These are phyloP conservation scores for Cryptotis parvus DNA, from an alignment of 2,113 vertebrate species.

Conservation along the genomic window DNA sequence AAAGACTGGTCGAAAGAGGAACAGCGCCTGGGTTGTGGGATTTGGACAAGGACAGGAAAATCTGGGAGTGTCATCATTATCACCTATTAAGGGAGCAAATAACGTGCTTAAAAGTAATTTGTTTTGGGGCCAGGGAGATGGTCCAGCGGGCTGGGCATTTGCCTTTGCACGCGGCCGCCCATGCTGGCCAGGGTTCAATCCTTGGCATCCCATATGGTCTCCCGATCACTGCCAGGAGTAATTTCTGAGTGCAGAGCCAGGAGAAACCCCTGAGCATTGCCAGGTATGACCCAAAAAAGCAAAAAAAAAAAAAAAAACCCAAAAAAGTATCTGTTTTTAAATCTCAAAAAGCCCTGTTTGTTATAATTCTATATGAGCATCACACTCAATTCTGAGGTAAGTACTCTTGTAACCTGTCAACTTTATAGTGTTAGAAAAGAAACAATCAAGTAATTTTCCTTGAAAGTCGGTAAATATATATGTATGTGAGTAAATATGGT, in stretches of 20 bases:
- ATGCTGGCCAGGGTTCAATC: no score
- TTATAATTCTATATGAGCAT: background rate
- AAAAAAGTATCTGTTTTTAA: no score
- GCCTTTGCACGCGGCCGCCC: no score
- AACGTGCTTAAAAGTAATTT: conserved; percentile 30
- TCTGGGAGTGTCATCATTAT: background rate
- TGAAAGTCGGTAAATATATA: conserved; percentile 4
- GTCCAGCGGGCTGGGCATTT: no score
- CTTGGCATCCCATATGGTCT: no score
- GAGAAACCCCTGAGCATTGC: no score
- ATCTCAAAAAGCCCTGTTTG: background rate
- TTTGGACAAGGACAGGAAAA: background rate
- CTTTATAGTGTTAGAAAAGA: background rate
- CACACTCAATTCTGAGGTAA: conserved; percentile 29
- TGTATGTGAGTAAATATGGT: background rate
- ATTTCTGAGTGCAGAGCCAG: no score
- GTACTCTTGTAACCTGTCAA: background rate
- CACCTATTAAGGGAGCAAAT: background rate
- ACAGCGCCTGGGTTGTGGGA: accelerated
- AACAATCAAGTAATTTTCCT: background rate
- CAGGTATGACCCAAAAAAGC: no score
- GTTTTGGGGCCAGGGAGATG: no score
- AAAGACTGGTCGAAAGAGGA: background rate
- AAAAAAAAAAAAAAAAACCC: no score
- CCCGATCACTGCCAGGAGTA: no score